Percentiles rank a stretch among this genome's conserved stretches.
These are phyloP conservation scores for Baccha elongata DNA, from an alignment of 2,888 invertebrate genomes.

Conservation along the genomic window DNA sequence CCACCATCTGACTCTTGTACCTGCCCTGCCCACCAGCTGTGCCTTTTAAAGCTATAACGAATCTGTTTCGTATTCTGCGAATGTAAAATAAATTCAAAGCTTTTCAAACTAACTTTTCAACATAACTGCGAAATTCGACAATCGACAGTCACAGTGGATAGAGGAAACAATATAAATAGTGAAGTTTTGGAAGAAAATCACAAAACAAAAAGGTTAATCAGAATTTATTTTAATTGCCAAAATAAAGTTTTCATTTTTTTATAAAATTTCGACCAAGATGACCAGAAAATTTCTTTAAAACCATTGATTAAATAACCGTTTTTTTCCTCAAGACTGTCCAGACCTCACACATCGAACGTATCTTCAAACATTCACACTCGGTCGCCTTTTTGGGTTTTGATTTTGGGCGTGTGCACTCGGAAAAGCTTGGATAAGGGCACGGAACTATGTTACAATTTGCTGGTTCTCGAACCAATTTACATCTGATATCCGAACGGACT, in stretches of 20 bases:
- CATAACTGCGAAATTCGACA: too few species aligned
- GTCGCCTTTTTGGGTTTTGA: conserved; percentile 44
- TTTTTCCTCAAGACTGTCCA: conserved; percentile 66
- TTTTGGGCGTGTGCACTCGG: conserved; percentile 72
- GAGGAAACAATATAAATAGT: too few species aligned
- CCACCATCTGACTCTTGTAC: too few species aligned
- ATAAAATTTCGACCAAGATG: neutral
- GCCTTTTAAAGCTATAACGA: too few species aligned
- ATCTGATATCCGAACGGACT: conserved; percentile 48
- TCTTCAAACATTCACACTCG: conserved; percentile 75
- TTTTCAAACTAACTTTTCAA: too few species aligned
- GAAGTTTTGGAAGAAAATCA: too few species aligned
- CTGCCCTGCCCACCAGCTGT: too few species aligned
- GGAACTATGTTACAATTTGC: conserved; percentile 32
- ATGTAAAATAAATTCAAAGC: too few species aligned
- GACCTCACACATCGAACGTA: conserved; percentile 75
- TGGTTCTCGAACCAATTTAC: neutral
- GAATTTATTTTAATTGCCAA: neutral
- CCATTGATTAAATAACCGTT: conserved; percentile 15
- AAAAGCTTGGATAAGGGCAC: conserved; percentile 75
- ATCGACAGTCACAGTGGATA: too few species aligned
- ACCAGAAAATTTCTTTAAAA: neutral
- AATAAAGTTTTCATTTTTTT: neutral
- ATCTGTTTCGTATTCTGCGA: too few species aligned
- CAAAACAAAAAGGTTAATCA: neutral